Base-by-base conservation (phyloP, 2,888 invertebrate genomes). In the Caenorhabditis wallacei region DNA sequence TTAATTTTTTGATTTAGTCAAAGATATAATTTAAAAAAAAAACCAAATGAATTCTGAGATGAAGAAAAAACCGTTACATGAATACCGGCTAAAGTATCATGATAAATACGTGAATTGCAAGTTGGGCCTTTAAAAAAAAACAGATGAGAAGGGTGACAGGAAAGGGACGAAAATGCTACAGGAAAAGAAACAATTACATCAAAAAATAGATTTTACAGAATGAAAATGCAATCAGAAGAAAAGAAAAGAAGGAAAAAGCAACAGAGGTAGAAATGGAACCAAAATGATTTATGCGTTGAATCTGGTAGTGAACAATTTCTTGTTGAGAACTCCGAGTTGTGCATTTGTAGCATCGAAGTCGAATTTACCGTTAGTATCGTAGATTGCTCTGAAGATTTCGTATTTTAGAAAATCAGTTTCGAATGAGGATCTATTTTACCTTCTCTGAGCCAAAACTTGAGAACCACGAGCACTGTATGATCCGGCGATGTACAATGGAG, bases 401-500 rank as follows among this genome's bases (percentile, higher is more conserved):
- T 3, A 5, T 30, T 30, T n/a, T n/a, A n/a, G 18, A 16, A 35
- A 46, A 26, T 11, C 48, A 48, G 13, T 48, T 43, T n/a, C n/a
- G n/a, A n/a, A 13, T 16, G 16, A 48, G 2, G 1, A 13, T 7
- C 18, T 48, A 18, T 48, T 48, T 18, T 51, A 64, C 64, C 35
- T 30, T 18, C 30, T 48, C 18, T n/a, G 30, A 48, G 48, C 48
- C 3, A 64, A 46, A n/a, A 64, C 13, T 24, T 26, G 16, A 1
- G 64, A n/a, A 46, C 83, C 86, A 10, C 86, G 66, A 40, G 79
- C 48, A 11, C 81, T 59, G 53, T 37, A 72, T 1, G 30, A 24
- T 11, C 70, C 81, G 5, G 86, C 86, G 11, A 80, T 37, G 22
- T 61, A 40, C 11, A 86, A 54, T 3, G 85, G 84, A 13, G 48